These are phyloP conservation scores for Psix sp. DNA, from an alignment of 1,140 invertebrate genomes.

Conservation along the genomic window DNA sequence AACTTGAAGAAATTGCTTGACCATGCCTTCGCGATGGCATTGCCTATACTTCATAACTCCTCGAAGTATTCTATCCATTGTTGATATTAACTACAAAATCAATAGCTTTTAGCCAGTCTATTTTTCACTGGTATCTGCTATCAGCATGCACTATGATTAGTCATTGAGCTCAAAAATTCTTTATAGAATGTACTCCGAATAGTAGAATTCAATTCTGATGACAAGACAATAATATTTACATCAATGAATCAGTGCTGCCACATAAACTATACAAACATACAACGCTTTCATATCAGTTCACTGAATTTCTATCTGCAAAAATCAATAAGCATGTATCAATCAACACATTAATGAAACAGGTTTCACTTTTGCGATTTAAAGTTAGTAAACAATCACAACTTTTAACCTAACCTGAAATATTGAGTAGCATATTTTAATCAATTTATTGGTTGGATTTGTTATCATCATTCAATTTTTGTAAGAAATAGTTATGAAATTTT, in stretches of 20 bases:
- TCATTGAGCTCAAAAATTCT: conserved; percentile 2
- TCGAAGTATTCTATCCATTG: conserved; percentile 90
- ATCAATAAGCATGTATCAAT: too few relatives aligned
- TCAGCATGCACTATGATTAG: conserved; percentile 15
- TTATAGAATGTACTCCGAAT: background rate
- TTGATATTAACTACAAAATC: background rate
- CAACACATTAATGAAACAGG: too few relatives aligned
- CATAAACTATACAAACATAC: conserved; percentile 1
- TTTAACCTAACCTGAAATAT: too few relatives aligned
- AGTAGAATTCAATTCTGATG: conserved; percentile 14
- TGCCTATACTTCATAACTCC: conserved; percentile 92
- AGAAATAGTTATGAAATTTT: too few relatives aligned
- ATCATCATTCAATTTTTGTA: too few relatives aligned
- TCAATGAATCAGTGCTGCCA: conserved; percentile 10
- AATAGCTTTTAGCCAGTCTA: background rate
- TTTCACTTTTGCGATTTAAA: too few relatives aligned
- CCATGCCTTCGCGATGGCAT: conserved; percentile 88
- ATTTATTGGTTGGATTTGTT: too few relatives aligned
- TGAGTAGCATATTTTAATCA: too few relatives aligned
- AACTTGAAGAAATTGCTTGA: conserved; percentile 92
- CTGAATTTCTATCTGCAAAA: background rate
- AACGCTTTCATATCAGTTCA: background rate
- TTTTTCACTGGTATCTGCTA: background rate
- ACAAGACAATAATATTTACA: conserved; percentile 27
- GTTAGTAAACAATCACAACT: too few relatives aligned